Evolutionary conservation across 1,140 invertebrate species (phyloP).

Genomic region (Heterodera carotae): DNA sequence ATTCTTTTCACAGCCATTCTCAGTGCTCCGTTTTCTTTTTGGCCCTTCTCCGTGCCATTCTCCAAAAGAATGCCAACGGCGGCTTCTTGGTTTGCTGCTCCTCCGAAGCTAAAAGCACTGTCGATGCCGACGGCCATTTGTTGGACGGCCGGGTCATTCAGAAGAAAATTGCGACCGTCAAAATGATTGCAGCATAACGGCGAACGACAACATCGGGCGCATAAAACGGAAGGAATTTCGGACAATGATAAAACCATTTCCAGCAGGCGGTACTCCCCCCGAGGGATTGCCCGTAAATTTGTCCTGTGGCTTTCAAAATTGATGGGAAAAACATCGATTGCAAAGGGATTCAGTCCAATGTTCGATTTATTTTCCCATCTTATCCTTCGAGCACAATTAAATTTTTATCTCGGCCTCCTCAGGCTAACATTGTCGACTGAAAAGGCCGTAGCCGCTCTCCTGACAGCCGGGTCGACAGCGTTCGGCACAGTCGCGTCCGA

Average conservation of each 20-base stretch:
- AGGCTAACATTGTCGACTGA: conserved; percentile 20
- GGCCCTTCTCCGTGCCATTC: not conserved
- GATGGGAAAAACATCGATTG: not conserved
- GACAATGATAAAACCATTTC: too few relatives aligned
- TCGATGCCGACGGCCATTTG: not conserved
- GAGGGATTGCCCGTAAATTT: too few relatives aligned
- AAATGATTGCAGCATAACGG: conserved; percentile 33
- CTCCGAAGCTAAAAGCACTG: not conserved
- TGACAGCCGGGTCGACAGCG: conserved; percentile 23
- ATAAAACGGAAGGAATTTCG: not conserved
- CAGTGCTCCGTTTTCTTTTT: not conserved
- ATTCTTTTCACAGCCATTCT: too few relatives aligned
- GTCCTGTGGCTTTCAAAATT: too few relatives aligned
- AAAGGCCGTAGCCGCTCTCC: conserved; percentile 36
- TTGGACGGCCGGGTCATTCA: conserved; percentile 9
- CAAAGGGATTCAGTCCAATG: too few relatives aligned
- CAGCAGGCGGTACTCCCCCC: too few relatives aligned
- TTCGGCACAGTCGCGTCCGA: conserved; percentile 31
- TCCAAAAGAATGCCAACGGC: not conserved
- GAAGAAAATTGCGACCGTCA: conserved; percentile 23
- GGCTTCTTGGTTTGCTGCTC: not conserved
- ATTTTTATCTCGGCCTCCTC: too few relatives aligned
- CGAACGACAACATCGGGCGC: conserved; percentile 31
- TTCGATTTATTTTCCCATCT: too few relatives aligned
- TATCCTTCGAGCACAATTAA: too few relatives aligned